Percentiles rank a stretch among this genome's conserved stretches.
phyloP scores from a whole-genome alignment of 92 coral and sea anemone genomes.

The Porites lobata region DNA sequence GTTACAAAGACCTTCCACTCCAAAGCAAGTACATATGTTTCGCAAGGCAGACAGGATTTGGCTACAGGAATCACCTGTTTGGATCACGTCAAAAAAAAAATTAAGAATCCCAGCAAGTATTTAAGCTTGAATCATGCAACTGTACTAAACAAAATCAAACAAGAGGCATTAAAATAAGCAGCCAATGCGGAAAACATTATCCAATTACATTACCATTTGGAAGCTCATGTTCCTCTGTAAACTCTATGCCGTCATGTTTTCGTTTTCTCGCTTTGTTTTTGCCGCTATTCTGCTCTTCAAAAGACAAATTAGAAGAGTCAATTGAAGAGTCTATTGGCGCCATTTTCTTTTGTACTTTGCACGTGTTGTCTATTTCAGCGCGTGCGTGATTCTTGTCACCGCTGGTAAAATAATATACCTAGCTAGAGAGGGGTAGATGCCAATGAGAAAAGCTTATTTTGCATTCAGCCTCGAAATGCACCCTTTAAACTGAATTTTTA shows the following conservation, averaged over 20 bases:
- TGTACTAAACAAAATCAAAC: background rate
- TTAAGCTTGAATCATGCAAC: background rate
- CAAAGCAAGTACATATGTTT: conserved; percentile 70
- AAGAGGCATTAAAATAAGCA: background rate
- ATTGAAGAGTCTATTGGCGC: background rate
- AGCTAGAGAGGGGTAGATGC: conserved; percentile 9
- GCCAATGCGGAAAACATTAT: background rate
- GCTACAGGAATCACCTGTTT: conserved; percentile 25
- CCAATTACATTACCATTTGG: background rate
- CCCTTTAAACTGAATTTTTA: background rate
- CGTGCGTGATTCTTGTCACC: conserved; percentile 12
- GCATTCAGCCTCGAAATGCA: background rate
- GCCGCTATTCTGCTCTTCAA: background rate
- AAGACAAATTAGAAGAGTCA: background rate
- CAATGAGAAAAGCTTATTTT: background rate
- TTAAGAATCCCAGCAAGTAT: background rate
- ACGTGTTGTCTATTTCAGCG: conserved; percentile 7
- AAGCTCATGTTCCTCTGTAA: background rate
- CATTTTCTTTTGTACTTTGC: background rate
- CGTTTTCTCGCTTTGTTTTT: conserved; percentile 26
- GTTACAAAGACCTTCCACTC: conserved; percentile 71
- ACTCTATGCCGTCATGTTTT: background rate
- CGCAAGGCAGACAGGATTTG: conserved; percentile 47
- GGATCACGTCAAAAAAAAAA: background rate
- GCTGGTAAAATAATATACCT: background rate